phyloP scores from a whole-genome alignment of 2,797 vertebrate species.

The Schizopygopsis pylzovi region DNA sequence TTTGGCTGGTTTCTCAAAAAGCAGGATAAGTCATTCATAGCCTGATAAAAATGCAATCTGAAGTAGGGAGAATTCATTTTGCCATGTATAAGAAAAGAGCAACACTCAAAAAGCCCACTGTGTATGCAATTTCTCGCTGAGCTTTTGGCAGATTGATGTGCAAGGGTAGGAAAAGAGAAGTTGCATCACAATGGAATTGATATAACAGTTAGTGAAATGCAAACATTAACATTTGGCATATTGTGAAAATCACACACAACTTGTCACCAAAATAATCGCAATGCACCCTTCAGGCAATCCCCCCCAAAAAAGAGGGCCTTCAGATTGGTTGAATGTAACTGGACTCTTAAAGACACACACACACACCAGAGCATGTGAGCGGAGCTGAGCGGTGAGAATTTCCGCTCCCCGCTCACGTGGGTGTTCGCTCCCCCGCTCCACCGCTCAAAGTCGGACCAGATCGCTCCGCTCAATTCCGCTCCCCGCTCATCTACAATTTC shows the following conservation, averaged over 20 bases:
- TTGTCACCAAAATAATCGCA: neutral
- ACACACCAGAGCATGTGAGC: no score
- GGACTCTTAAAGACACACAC: neutral
- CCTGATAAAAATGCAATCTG: conserved; percentile 32
- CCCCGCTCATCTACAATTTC: no score
- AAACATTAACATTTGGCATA: neutral
- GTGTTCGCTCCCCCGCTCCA: no score
- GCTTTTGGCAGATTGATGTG: conserved; percentile 16
- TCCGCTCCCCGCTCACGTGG: no score
- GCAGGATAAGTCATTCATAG: conserved; percentile 36
- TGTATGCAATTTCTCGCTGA: conserved; percentile 61
- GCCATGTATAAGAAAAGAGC: conserved; percentile 29
- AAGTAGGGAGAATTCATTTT: conserved; percentile 29
- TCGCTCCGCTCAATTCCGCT: no score
- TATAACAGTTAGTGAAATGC: neutral
- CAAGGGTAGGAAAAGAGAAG: neutral
- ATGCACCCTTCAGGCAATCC: neutral
- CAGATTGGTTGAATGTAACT: neutral
- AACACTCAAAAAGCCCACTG: conserved; percentile 35
- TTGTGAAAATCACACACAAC: conserved; percentile 5
- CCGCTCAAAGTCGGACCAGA: no score
- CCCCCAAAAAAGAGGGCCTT: neutral
- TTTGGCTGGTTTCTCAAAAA: conserved; percentile 17
- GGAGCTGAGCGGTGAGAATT: no score
- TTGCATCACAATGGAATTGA: neutral